Percentiles rank a stretch among this genome's conserved stretches.
phyloP scores from a whole-genome alignment of 2,113 vertebrate species.

The Toxostoma redivivum region DNA sequence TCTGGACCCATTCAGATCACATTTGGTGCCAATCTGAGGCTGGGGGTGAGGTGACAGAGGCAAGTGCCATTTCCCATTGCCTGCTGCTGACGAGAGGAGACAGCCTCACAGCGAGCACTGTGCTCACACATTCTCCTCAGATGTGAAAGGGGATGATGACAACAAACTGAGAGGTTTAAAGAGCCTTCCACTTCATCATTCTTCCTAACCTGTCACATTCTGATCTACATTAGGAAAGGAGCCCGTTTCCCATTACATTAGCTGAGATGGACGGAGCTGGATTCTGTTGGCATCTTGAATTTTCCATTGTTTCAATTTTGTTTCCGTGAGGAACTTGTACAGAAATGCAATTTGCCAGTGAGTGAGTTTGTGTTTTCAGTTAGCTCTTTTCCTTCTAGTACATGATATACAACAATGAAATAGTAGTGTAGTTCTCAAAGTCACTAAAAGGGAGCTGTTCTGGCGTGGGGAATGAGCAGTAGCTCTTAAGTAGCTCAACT shows the following conservation, averaged over 20 bases:
- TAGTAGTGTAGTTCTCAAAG: neutral
- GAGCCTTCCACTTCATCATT: neutral
- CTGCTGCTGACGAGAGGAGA: neutral
- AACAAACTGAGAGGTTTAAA: neutral
- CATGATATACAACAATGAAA: neutral
- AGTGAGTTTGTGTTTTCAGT: neutral
- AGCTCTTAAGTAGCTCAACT: neutral
- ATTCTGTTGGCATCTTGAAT: neutral
- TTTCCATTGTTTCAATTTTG: neutral
- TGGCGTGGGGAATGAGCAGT: neutral
- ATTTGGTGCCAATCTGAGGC: neutral
- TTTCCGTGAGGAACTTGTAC: neutral
- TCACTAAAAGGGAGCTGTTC: neutral
- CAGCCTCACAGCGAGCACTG: neutral
- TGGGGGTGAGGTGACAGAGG: neutral
- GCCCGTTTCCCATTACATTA: neutral
- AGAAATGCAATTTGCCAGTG: neutral
- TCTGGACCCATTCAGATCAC: accelerated
- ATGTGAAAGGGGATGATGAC: neutral
- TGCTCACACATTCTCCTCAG: neutral
- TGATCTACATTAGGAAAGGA: neutral
- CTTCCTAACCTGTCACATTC: neutral
- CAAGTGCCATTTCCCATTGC: neutral
- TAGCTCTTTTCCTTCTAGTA: neutral
- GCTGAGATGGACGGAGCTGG: neutral